These are phyloP conservation scores for Sciurus niger DNA, from an alignment of 2,113 vertebrate species.

Conservation along the genomic window DNA sequence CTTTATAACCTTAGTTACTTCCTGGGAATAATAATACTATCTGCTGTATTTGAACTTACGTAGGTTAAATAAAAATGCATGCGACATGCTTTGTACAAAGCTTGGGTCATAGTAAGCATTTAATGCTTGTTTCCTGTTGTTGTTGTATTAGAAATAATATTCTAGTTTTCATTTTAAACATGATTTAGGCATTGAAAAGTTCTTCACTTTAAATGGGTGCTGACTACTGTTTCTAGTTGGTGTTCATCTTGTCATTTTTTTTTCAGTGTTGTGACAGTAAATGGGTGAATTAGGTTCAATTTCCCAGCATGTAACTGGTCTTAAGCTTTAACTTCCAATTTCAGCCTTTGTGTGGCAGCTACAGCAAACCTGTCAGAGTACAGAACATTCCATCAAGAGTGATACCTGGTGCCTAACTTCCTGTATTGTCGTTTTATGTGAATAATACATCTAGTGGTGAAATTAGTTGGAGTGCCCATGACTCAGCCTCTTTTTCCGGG, in stretches of 20 bases:
- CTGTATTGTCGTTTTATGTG: slow-evolving; percentile 46
- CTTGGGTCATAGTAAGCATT: neutral
- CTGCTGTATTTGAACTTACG: neutral
- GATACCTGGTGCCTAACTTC: slow-evolving; percentile 45
- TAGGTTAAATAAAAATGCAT: neutral
- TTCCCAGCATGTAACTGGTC: neutral
- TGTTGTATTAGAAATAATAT: neutral
- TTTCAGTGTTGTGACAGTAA: slow-evolving; percentile 29
- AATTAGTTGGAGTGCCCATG: slow-evolving; percentile 65
- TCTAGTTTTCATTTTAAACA: neutral
- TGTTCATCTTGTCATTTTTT: neutral
- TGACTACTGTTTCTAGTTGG: slow-evolving; percentile 30
- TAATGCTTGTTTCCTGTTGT: neutral
- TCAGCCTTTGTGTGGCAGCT: slow-evolving; percentile 19
- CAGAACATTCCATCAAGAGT: slow-evolving; percentile 64
- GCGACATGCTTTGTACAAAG: neutral
- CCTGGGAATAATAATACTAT: neutral
- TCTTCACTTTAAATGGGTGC: slow-evolving; percentile 1
- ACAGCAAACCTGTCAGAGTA: slow-evolving; percentile 29
- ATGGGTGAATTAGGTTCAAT: neutral
- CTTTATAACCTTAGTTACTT: neutral
- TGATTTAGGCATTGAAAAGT: neutral
- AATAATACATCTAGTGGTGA: slow-evolving; percentile 75
- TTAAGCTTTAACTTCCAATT: slow-evolving; percentile 37
- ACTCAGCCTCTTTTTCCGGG: slow-evolving; percentile 72